Percentiles rank a stretch among this genome's conserved stretches.
Evolutionary conservation across 2,888 invertebrate genomes (phyloP).

Genomic region (Polyommatus iphigenia): DNA sequence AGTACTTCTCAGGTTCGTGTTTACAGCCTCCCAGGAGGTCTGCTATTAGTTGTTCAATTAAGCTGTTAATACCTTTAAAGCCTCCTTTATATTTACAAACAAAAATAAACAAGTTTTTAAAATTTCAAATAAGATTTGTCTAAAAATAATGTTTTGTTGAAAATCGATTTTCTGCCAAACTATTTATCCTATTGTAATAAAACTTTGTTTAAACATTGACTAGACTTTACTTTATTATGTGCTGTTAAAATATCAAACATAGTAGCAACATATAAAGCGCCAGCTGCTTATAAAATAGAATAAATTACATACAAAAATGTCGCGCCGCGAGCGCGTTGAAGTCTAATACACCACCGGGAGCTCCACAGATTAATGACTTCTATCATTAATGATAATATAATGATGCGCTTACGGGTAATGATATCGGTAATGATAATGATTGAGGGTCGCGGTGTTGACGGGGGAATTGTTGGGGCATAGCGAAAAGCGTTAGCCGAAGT

Average conservation of each 20-base stretch:
- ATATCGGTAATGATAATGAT: constrained; percentile 17
- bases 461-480: not conserved
- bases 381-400: constrained; percentile 10
- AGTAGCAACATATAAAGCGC: not conserved
- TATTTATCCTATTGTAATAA: not conserved
- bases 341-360: not conserved
- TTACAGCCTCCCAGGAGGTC: not conserved
- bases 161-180: not conserved
- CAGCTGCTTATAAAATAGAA: not conserved
- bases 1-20: not conserved
- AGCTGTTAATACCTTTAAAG: not conserved
- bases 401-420: constrained; percentile 5
- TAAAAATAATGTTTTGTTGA: not conserved
- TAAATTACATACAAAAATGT: not conserved
- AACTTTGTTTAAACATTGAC: not conserved
- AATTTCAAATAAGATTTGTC: not conserved
- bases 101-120: not conserved
- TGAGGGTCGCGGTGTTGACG: constrained; percentile 8
- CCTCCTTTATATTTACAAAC: not conserved
- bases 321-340: constrained; percentile 3
- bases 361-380: not conserved
- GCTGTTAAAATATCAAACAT: not conserved
- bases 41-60: not conserved
- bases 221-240: not conserved
- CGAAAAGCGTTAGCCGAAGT: not conserved